phyloP scores from a whole-genome alignment of 2,113 vertebrate genomes.

The Phasianus colchicus region DNA sequence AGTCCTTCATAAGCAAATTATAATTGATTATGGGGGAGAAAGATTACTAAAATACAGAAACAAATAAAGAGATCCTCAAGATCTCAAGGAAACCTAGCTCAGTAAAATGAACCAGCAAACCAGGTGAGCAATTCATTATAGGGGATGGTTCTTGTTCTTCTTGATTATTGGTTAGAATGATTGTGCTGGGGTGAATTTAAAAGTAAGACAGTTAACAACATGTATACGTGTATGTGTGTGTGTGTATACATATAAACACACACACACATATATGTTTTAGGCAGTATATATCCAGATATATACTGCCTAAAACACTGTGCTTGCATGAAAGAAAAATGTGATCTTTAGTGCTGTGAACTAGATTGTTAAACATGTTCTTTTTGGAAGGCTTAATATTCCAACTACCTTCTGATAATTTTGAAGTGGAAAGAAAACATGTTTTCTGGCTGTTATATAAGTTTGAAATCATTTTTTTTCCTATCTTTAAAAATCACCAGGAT shows the following conservation, averaged over 20 bases:
- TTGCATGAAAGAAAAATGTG: not conserved
- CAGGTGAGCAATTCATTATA: not conserved
- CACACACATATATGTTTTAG: too few species aligned
- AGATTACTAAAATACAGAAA: not conserved
- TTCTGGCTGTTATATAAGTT: not conserved
- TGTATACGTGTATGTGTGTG: fast-evolving
- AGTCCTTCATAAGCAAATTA: not conserved
- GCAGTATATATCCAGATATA: too few species aligned
- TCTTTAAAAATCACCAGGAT: not conserved
- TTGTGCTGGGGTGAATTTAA: not conserved
- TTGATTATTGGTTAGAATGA: not conserved
- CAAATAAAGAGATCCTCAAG: not conserved
- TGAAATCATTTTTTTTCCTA: not conserved
- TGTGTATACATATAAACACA: too few species aligned
- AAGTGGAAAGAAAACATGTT: not conserved
- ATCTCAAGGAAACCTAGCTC: not conserved
- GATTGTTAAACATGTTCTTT: not conserved
- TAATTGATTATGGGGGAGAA: not conserved
- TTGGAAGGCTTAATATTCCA: not conserved
- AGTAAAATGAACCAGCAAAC: not conserved
- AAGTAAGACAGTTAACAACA: not conserved
- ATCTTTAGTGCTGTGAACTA: not conserved
- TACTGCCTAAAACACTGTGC: not conserved
- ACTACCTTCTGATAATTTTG: not conserved
- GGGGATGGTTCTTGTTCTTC: not conserved